These are phyloP conservation scores for Megaceryle alcyon DNA, from an alignment of 2,797 vertebrate species.

Conservation along the genomic window DNA sequence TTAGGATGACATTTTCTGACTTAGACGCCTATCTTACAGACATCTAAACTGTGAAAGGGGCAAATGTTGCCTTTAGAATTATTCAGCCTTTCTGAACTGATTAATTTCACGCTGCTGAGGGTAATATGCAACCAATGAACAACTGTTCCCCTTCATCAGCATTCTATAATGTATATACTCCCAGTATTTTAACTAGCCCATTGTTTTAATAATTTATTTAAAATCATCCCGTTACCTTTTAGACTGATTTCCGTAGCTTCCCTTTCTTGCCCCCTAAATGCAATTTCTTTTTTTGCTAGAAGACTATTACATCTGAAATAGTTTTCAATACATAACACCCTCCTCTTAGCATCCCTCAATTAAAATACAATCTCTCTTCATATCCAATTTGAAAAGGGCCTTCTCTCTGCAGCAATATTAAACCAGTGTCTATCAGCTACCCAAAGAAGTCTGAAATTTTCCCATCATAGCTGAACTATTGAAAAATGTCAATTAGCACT, in stretches of 20 bases:
- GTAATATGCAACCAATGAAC: not conserved
- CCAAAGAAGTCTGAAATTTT: not conserved
- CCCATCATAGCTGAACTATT: not conserved
- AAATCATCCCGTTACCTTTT: not conserved
- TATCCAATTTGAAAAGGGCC: not conserved
- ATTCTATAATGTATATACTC: not conserved
- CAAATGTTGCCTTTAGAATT: not conserved
- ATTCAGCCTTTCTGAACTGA: not conserved
- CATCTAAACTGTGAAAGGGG: not conserved
- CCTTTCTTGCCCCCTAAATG: not conserved
- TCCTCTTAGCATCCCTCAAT: not conserved
- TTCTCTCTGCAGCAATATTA: not conserved
- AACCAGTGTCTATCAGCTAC: not conserved
- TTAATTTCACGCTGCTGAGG: not conserved
- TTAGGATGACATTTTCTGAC: not conserved
- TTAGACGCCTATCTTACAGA: not conserved
- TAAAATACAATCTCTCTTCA: not conserved
- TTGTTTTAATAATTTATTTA: not conserved
- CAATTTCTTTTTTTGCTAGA: not conserved
- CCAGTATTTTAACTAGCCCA: not conserved
- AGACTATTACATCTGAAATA: not conserved
- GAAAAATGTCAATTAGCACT: not conserved
- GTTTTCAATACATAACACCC: not conserved
- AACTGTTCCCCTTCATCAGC: accelerated
- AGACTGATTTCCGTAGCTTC: not conserved